A percentile compares a stretch with the other conserved stretches of the same genome.
phyloP scores from a whole-genome alignment of 1,140 invertebrate genomes.

The Daktulosphaira vitifoliae region DNA sequence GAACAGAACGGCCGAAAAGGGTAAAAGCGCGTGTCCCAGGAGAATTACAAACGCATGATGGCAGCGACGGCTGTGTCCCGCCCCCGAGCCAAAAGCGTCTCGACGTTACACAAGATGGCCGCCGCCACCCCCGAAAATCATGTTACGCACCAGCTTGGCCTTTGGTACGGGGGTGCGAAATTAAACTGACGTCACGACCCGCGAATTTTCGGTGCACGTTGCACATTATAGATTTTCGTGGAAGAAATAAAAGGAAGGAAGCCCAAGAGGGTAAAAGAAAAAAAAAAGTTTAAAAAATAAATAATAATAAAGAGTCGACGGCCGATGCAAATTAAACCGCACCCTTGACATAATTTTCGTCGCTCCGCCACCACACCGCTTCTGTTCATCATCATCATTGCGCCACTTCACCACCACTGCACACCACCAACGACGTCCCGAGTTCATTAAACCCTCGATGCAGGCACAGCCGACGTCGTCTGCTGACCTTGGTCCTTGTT shows the following conservation, averaged over 20 bases:
- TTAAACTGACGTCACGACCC: slow-evolving; percentile 9
- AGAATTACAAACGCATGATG: slow-evolving; percentile 7
- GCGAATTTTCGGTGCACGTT: too few species aligned
- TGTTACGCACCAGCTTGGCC: neutral
- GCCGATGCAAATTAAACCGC: slow-evolving; percentile 27
- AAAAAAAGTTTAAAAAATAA: too few species aligned
- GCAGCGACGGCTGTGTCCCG: slow-evolving; percentile 18
- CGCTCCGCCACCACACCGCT: neutral
- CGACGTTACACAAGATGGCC: slow-evolving; percentile 30
- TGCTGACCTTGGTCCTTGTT: slow-evolving; percentile 32
- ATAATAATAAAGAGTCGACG: neutral
- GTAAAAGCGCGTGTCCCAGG: too few species aligned
- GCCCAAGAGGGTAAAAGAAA: neutral
- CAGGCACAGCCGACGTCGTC: neutral
- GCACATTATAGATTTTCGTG: too few species aligned
- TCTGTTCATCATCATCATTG: neutral
- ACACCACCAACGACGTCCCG: neutral
- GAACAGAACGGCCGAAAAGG: too few species aligned
- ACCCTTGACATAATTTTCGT: slow-evolving; percentile 32
- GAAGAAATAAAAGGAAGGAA: neutral
- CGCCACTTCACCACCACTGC: too few species aligned
- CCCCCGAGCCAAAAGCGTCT: slow-evolving; percentile 24
- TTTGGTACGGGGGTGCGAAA: neutral
- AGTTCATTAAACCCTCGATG: slow-evolving; percentile 25
- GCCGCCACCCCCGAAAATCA: slow-evolving; percentile 8